Base-by-base conservation (phyloP, 1,140 invertebrate genomes). In the Littorina saxatilis region DNA sequence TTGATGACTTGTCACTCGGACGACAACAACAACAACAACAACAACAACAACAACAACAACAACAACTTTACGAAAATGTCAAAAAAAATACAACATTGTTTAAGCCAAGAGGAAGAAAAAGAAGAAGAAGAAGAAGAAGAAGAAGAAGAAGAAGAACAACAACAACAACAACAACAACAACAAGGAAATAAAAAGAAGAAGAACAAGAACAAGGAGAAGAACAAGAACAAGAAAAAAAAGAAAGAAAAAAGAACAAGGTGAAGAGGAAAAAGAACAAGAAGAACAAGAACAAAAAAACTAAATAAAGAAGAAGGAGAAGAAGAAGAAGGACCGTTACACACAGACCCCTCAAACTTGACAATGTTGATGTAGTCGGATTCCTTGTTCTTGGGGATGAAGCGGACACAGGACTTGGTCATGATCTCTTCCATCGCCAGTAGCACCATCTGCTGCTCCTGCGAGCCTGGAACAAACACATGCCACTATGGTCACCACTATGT, bases 341-440 rank as follows among this genome's bases (percentile, higher is more conserved):
- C 95, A 95, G 93, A 98, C 97, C 98, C 98, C 90, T 97, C 99
- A 81, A 96, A 95, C 82, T 98, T 96, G 0, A 97, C 98, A 91
- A 99, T 99, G 9, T 98, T 95, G 87, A 99, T 99, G 88, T 97
- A 99, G 74, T 90, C 88, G 90, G 98, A 97, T 58, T 96, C 96
- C 93, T 98, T 95, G 79, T 94, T 94, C 66, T 96, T 94, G 89
- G 98, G 97, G 2, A 99, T 97, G 90, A 99, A 99, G 89, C 98
- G 98, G 32, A 99, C 96, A 92, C 98, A 99, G 0, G 98, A 99
- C 2, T 80, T 76, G 9, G 81, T 73, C 58, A 83, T 78, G 86
- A 96, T 97, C 91, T 99, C 99, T 92, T 98, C 97, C 98, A 98
- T 99, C 90, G 99, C 98, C 13, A 96, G 93, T 97, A 99, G 99